phyloP scores from a whole-genome alignment of 2,888 invertebrate genomes.

The Agrilus mali region DNA sequence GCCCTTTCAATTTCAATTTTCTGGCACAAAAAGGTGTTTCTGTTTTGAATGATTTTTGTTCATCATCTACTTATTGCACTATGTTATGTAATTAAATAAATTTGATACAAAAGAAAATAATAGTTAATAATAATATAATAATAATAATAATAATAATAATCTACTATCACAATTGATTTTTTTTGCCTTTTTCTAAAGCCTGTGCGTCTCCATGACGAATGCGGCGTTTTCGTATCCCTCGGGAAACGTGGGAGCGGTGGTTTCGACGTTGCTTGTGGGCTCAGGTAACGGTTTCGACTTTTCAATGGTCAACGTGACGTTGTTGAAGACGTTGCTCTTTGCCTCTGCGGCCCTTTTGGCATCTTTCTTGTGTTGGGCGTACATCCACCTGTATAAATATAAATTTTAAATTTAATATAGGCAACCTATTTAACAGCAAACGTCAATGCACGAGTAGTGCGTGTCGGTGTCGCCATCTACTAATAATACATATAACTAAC shows the following conservation, averaged over 20 bases:
- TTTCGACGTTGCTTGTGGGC: constrained; percentile 16
- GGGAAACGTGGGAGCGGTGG: constrained; percentile 20
- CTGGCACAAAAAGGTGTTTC: too few species aligned
- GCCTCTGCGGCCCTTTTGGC: constrained; percentile 24
- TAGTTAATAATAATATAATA: too few species aligned
- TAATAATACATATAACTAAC: too few species aligned
- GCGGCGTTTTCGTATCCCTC: constrained; percentile 30
- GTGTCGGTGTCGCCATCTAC: too few species aligned
- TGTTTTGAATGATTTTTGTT: too few species aligned
- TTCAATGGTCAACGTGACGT: constrained; percentile 21
- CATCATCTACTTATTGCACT: too few species aligned
- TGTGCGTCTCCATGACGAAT: constrained; percentile 29
- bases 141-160: background rate
- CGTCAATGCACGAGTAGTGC: too few species aligned
- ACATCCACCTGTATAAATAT: constrained; percentile 46
- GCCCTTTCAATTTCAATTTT: too few species aligned
- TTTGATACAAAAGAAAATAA: too few species aligned
- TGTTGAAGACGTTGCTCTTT: constrained; percentile 29
- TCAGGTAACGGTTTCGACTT: constrained; percentile 14
- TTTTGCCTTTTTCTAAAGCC: constrained; percentile 7
- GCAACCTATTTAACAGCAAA: background rate
- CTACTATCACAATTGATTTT: constrained; percentile 9
- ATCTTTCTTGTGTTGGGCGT: constrained; percentile 51
- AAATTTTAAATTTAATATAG: constrained; percentile 2
- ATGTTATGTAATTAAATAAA: too few species aligned